Percentiles rank a stretch among this genome's conserved stretches.
phyloP scores from a whole-genome alignment of 2,797 vertebrate species.

The Xiphophorus birchmanni region DNA sequence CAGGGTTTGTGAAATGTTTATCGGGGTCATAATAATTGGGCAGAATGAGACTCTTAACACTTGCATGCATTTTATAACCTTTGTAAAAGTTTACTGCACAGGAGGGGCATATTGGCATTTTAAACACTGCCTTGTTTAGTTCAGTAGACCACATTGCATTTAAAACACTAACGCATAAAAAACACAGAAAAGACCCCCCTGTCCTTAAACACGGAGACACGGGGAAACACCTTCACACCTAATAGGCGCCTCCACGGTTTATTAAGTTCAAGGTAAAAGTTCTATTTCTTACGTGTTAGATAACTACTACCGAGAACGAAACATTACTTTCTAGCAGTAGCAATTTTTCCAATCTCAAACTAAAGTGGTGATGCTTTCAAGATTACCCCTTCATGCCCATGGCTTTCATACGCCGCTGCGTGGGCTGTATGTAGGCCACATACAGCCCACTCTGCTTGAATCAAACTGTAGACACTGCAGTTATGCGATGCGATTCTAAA shows the following conservation, averaged over 20 bases:
- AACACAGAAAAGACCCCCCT: neutral
- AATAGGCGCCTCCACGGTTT: neutral
- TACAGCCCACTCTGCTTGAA: neutral
- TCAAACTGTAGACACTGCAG: neutral
- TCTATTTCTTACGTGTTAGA: neutral
- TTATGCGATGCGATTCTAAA: neutral
- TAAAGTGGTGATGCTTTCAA: neutral
- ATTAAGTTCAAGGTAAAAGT: constrained; percentile 3
- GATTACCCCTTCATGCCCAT: neutral
- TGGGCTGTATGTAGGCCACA: neutral
- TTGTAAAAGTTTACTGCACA: neutral
- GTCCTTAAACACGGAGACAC: neutral
- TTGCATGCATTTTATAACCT: neutral
- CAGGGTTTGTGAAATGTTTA: neutral
- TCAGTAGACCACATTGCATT: neutral
- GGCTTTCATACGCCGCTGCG: neutral
- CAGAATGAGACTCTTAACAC: neutral
- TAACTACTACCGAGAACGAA: neutral
- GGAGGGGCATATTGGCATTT: neutral
- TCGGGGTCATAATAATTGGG: neutral
- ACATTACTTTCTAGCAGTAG: neutral
- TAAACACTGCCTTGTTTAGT: neutral
- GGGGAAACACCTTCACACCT: neutral
- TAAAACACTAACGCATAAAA: neutral
- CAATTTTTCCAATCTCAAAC: neutral